phyloP scores from a whole-genome alignment of 2,113 vertebrate species.

The Ciconia maguari region DNA sequence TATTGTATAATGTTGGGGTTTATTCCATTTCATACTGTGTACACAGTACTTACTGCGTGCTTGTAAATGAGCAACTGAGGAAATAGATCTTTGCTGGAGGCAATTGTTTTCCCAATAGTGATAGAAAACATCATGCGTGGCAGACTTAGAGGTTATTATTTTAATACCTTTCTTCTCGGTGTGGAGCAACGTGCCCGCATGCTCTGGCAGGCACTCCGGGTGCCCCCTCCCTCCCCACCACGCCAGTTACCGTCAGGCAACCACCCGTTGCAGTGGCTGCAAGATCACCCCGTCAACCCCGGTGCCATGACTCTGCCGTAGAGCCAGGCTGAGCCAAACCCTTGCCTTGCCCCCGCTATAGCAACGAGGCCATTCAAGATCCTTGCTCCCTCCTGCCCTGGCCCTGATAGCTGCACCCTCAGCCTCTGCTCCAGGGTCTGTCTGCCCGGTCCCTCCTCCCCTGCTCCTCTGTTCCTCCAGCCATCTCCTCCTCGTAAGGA shows the following conservation, averaged over 20 bases:
- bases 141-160: conserved; percentile 23
- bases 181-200: rapidly evolving
- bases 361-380: rapidly evolving
- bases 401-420: neutral
- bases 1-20: conserved; percentile 13
- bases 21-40: conserved; percentile 10
- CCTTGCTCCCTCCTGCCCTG: neutral
- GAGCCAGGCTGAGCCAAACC: neutral
- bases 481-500: rapidly evolving
- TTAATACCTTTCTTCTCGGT: neutral
- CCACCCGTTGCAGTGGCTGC: neutral
- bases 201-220: rapidly evolving
- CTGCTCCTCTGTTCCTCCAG: neutral
- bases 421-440: too few relatives aligned
- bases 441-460: rapidly evolving
- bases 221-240: neutral
- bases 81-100: conserved; percentile 66
- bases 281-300: neutral
- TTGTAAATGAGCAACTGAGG: conserved; percentile 20
- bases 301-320: rapidly evolving
- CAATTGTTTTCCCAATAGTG: conserved; percentile 53
- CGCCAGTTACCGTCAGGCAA: rapidly evolving
- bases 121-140: conserved; percentile 19
- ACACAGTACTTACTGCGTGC: neutral
- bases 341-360: rapidly evolving